These are phyloP conservation scores for Brachynemurus nebulosus DNA, from an alignment of 2,888 invertebrate species.

Conservation along the genomic window DNA sequence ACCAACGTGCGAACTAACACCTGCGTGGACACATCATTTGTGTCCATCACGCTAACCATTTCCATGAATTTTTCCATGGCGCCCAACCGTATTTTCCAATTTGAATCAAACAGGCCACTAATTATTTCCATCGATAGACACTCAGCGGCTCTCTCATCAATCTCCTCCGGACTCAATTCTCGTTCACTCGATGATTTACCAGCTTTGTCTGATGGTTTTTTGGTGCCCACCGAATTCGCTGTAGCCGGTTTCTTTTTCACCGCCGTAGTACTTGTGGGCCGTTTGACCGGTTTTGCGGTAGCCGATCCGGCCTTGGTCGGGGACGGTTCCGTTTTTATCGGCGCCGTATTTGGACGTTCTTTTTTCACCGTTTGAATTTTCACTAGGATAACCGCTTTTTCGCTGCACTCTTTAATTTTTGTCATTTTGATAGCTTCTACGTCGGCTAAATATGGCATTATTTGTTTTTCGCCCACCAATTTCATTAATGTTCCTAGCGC, in stretches of 20 bases:
- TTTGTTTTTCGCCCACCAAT: constrained; percentile 81
- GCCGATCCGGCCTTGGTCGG: constrained; percentile 35
- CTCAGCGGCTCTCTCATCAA: constrained; percentile 56
- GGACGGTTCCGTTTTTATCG: constrained; percentile 33
- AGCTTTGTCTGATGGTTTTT: constrained; percentile 28
- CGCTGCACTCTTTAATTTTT: constrained; percentile 87
- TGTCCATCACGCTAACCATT: constrained; percentile 44
- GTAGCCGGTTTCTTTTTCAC: constrained; percentile 28
- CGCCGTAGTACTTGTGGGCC: constrained; percentile 27
- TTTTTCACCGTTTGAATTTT: constrained; percentile 52
- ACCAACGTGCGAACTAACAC: constrained; percentile 56
- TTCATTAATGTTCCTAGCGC: constrained; percentile 91
- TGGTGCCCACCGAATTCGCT: constrained; percentile 24
- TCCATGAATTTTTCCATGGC: constrained; percentile 59
- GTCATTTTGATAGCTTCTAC: constrained; percentile 82
- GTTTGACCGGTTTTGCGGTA: constrained; percentile 37
- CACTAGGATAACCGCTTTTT: constrained; percentile 78
- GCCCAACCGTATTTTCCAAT: constrained; percentile 73
- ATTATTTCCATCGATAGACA: constrained; percentile 47
- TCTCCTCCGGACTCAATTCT: constrained; percentile 62
- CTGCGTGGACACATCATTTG: constrained; percentile 55
- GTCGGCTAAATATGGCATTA: constrained; percentile 74
- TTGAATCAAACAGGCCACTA: constrained; percentile 53
- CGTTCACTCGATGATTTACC: constrained; percentile 43
- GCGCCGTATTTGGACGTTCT: constrained; percentile 39